phyloP scores from a whole-genome alignment of 2,113 vertebrate genomes.

The Microtus oregoni region DNA sequence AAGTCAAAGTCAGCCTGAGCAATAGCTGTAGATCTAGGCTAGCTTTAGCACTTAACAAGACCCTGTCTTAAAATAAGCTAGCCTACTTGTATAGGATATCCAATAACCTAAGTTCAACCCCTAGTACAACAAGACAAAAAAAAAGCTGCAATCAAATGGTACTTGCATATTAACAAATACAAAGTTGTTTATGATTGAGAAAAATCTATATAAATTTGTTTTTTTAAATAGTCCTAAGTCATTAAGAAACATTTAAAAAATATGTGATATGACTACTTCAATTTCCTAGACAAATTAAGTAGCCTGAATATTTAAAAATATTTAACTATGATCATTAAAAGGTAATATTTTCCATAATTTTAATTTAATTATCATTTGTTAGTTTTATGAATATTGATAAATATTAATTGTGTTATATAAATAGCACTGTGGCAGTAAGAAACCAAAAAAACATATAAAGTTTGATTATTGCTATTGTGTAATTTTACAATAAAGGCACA shows the following conservation, averaged over 20 bases:
- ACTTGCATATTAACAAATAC: background rate
- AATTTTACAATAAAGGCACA: background rate
- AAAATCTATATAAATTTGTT: background rate
- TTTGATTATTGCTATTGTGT: background rate
- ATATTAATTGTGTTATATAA: background rate
- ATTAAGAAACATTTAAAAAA: conserved; percentile 37
- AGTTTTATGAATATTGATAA: conserved; percentile 40
- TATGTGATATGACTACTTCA: background rate
- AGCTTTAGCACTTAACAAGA: background rate
- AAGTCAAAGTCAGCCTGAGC: background rate
- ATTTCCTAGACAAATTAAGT: conserved; percentile 43
- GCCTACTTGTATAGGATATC: background rate
- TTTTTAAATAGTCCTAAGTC: background rate
- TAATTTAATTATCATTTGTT: background rate
- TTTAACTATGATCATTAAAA: conserved; percentile 28
- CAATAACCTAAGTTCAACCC: background rate
- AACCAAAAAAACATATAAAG: background rate
- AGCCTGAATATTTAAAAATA: conserved; percentile 26
- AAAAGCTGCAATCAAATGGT: background rate
- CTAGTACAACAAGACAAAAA: background rate
- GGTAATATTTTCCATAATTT: background rate
- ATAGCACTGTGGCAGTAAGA: background rate
- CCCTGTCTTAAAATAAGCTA: background rate
- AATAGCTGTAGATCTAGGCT: background rate
- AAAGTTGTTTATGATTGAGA: background rate